Evolutionary conservation across 2,888 invertebrate genomes (phyloP).

Genomic region (Tetramorium bicarinatum): DNA sequence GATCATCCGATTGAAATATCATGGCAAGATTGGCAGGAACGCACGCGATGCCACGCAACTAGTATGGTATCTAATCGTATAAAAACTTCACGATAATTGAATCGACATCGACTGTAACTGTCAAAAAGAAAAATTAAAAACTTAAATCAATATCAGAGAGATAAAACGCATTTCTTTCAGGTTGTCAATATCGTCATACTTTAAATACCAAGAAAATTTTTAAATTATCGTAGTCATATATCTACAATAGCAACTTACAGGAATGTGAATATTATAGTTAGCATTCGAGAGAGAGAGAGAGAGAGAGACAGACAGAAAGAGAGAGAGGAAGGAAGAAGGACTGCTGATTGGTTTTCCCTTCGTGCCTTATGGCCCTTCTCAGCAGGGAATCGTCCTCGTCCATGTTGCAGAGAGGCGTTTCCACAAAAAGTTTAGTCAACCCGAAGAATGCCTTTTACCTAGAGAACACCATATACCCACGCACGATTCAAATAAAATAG

Average conservation of each 20-base stretch:
- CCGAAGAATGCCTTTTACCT: constrained; percentile 44
- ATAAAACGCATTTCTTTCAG: not conserved
- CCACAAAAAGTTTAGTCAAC: constrained; percentile 44
- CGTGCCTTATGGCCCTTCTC: not conserved
- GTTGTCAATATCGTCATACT: not conserved
- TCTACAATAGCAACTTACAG: not conserved
- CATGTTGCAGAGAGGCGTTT: constrained; percentile 54
- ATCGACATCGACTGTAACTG: too few species aligned
- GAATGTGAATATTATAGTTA: constrained; percentile 5
- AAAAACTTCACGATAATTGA: not conserved
- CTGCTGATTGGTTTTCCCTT: not conserved
- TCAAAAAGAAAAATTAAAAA: not conserved
- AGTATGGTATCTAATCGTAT: not conserved
- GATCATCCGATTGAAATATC: constrained; percentile 19
- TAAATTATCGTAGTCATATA: not conserved
- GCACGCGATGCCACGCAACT: not conserved
- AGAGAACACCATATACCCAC: not conserved
- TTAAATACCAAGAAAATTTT: not conserved
- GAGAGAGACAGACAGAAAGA: not conserved
- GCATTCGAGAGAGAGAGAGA: constrained; percentile 6
- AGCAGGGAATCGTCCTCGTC: constrained; percentile 48
- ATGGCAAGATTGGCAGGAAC: not conserved
- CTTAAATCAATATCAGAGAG: not conserved
- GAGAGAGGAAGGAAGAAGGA: not conserved
- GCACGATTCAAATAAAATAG: not conserved